These are phyloP conservation scores for Syrista parreyssii DNA, from an alignment of 2,888 invertebrate species.

Conservation along the genomic window DNA sequence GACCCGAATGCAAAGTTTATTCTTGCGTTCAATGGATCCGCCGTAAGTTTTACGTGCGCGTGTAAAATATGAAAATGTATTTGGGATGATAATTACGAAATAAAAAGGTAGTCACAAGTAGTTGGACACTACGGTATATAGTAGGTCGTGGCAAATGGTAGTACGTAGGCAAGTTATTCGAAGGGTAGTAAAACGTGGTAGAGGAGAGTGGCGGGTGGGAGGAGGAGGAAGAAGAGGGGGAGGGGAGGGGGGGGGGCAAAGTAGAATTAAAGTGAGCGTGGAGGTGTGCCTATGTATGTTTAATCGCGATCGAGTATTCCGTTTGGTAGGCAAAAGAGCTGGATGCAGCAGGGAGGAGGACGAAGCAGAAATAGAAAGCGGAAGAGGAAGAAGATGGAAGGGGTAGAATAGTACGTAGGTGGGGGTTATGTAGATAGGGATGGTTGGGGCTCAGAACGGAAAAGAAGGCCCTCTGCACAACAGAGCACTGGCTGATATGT, in stretches of 20 bases:
- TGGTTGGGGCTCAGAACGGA: constrained; percentile 8
- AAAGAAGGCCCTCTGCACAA: constrained; percentile 27
- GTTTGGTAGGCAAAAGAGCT: constrained; percentile 50
- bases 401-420: neutral
- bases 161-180: neutral
- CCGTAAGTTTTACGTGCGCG: too few relatives aligned
- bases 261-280: constrained; percentile 55
- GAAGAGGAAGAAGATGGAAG: neutral
- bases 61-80: neutral
- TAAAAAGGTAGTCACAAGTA: neutral
- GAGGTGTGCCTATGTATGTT: constrained; percentile 60
- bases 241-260: constrained; percentile 42
- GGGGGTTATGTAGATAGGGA: constrained; percentile 4
- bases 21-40: too few relatives aligned
- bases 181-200: constrained; percentile 22
- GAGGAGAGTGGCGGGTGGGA: constrained; percentile 54
- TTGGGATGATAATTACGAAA: neutral
- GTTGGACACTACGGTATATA: neutral
- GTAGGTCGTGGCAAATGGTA: neutral
- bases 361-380: constrained; percentile 25
- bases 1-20: neutral
- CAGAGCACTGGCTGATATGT: constrained; percentile 33
- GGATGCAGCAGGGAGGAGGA: constrained; percentile 23
- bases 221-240: constrained; percentile 48
- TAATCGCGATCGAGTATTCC: constrained; percentile 63